These are phyloP conservation scores for Phalacrocorax pelagicus DNA, from an alignment of 2,113 vertebrate genomes.

Conservation along the genomic window DNA sequence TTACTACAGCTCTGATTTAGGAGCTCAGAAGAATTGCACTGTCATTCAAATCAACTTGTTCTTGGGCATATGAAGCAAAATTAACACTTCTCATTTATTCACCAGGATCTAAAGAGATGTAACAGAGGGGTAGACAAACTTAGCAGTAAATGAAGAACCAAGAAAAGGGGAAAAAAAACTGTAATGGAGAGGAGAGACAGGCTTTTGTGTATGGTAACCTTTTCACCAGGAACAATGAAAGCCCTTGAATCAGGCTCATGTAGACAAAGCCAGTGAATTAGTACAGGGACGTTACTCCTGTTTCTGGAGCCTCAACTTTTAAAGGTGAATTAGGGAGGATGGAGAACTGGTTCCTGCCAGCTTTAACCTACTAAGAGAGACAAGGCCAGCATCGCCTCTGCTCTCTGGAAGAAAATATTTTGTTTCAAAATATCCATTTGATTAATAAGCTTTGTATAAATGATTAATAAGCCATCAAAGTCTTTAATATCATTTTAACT, in stretches of 20 bases:
- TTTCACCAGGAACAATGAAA: background rate
- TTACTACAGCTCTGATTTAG: background rate
- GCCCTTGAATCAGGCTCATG: background rate
- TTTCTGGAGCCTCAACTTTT: background rate
- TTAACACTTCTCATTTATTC: background rate
- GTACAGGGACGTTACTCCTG: background rate
- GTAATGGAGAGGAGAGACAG: background rate
- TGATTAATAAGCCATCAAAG: conserved; percentile 36
- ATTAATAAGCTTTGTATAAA: conserved; percentile 44
- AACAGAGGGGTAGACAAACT: background rate
- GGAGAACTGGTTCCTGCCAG: background rate
- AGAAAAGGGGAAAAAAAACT: background rate
- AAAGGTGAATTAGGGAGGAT: background rate
- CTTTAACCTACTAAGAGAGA: background rate
- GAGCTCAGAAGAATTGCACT: background rate
- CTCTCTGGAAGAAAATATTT: background rate
- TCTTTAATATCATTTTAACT: conserved; percentile 40
- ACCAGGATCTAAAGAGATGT: background rate
- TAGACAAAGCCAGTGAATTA: background rate
- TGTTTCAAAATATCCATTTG: conserved; percentile 11
- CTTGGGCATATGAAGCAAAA: background rate
- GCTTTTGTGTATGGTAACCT: background rate
- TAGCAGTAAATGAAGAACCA: background rate
- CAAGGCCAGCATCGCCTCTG: background rate
- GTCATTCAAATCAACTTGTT: background rate